Conservation (phyloP, 2,888 invertebrate genomes). For the Tetragonula carbonaria region DNA sequence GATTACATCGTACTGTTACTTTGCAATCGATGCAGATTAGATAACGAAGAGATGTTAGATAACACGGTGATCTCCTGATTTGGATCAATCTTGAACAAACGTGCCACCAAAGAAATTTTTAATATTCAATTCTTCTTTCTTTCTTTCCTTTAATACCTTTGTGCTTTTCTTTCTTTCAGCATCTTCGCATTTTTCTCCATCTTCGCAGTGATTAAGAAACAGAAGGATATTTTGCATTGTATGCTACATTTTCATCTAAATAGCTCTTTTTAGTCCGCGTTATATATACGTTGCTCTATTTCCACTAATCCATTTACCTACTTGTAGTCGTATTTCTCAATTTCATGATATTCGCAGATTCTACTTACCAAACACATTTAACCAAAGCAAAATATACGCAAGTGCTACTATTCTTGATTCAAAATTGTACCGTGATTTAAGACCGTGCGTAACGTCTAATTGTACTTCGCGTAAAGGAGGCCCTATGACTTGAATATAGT, state of each 20-base stretch:
- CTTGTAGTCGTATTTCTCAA: slow-evolving; percentile 4
- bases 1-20: neutral
- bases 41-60: slow-evolving; percentile 4
- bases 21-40: slow-evolving; percentile 24
- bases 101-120: too few species aligned
- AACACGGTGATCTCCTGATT: too few species aligned
- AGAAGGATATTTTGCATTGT: neutral
- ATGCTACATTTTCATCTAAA: neutral
- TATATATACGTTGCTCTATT: neutral
- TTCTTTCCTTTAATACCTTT: neutral
- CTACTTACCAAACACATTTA: neutral
- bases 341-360: neutral
- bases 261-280: neutral
- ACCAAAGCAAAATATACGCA: neutral
- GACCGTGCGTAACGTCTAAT: too few species aligned
- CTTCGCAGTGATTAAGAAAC: too few species aligned
- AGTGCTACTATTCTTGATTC: neutral
- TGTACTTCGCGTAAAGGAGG: too few species aligned
- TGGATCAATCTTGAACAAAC: neutral
- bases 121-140: too few species aligned
- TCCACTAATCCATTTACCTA: slow-evolving; percentile 7
- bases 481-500: too few species aligned
- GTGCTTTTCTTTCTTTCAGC: too few species aligned
- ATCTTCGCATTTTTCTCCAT: too few species aligned
- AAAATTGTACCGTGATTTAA: neutral